Evolutionary conservation across 2,888 invertebrate genomes (phyloP).

Genomic region (Agrilus biguttatus): DNA sequence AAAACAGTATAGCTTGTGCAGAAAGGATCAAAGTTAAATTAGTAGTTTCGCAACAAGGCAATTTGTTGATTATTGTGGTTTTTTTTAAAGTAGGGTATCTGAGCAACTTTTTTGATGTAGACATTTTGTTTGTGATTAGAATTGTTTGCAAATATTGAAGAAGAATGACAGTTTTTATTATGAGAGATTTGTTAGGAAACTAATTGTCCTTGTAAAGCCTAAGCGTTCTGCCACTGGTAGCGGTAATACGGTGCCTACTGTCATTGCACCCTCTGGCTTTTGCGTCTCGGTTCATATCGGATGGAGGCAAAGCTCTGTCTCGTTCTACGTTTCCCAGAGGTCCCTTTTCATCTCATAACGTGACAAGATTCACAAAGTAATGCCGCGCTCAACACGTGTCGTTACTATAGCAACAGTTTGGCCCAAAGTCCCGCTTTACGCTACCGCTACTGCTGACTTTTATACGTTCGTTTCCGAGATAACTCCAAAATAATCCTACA

Average conservation of each 20-base stretch:
- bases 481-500: constrained; percentile 25
- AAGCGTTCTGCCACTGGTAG: background rate
- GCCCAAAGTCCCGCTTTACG: constrained; percentile 24
- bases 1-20: too few species aligned
- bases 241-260: background rate
- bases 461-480: constrained; percentile 19
- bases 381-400: constrained; percentile 34
- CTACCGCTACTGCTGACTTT: constrained; percentile 19
- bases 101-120: too few species aligned
- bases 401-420: constrained; percentile 32
- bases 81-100: too few species aligned
- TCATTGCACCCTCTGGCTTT: constrained; percentile 10
- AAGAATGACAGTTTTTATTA: background rate
- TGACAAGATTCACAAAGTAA: constrained; percentile 34
- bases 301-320: constrained; percentile 17
- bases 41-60: too few species aligned
- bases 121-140: background rate
- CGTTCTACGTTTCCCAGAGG: constrained; percentile 25
- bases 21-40: too few species aligned
- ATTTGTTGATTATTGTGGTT: too few species aligned
- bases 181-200: background rate
- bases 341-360: constrained; percentile 34
- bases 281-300: constrained; percentile 19
- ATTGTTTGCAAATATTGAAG: background rate
- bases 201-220: background rate